These are phyloP conservation scores for Tanypteryx hageni DNA, from an alignment of 2,888 invertebrate genomes.

Conservation along the genomic window DNA sequence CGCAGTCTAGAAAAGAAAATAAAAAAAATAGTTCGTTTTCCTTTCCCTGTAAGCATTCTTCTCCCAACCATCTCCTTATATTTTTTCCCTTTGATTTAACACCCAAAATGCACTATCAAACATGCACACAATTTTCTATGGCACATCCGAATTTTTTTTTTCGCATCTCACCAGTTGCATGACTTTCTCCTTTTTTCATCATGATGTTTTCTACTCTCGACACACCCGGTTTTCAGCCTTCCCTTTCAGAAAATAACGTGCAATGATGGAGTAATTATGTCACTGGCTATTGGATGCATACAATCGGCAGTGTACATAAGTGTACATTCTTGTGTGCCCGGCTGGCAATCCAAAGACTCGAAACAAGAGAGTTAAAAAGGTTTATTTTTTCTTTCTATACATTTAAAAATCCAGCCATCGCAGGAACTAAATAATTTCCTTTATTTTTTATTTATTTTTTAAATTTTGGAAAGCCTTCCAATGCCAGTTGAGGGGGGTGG, in stretches of 20 bases:
- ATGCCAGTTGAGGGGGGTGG: slow-evolving; percentile 15
- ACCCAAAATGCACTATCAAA: slow-evolving; percentile 44
- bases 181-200: background rate
- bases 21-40: slow-evolving; percentile 64
- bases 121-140: slow-evolving; percentile 44
- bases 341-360: slow-evolving; percentile 27
- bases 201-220: slow-evolving; percentile 20
- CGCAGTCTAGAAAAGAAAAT: slow-evolving; percentile 62
- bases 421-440: slow-evolving; percentile 22
- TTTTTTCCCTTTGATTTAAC: background rate
- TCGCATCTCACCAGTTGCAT: background rate
- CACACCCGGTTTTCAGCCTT: background rate
- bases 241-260: slow-evolving; percentile 23
- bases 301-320: slow-evolving; percentile 24
- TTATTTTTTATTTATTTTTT: slow-evolving; percentile 30
- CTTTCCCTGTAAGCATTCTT: slow-evolving; percentile 36
- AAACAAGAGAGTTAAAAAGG: background rate
- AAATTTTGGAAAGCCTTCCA: slow-evolving; percentile 49
- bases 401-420: slow-evolving; percentile 39
- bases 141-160: slow-evolving; percentile 40
- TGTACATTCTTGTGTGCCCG: slow-evolving; percentile 35
- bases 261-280: slow-evolving; percentile 11
- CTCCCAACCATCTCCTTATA: background rate
- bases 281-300: slow-evolving; percentile 42
- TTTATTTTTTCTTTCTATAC: slow-evolving; percentile 54